Conservation (phyloP, 2,888 invertebrate species). For the Chalcosyrphus nemorum region DNA sequence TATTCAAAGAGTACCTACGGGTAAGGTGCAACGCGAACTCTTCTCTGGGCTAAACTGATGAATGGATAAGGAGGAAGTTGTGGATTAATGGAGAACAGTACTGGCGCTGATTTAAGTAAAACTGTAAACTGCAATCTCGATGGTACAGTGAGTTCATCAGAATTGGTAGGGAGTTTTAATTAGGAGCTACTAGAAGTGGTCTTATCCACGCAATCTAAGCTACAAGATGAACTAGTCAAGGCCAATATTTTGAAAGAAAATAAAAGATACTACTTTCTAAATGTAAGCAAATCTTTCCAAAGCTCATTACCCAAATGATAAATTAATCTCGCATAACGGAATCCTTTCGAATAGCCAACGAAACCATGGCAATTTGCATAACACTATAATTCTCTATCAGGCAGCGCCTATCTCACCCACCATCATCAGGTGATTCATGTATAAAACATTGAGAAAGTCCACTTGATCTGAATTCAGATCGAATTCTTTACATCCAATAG, state of each 20-base stretch:
- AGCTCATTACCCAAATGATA: too few relatives aligned
- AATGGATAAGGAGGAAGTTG: constrained; percentile 46
- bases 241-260: too few relatives aligned
- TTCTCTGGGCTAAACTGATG: constrained; percentile 35
- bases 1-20: background rate
- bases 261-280: too few relatives aligned
- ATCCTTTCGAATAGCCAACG: background rate
- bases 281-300: too few relatives aligned
- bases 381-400: constrained; percentile 8
- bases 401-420: constrained; percentile 57
- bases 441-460: constrained; percentile 63
- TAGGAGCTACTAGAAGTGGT: too few relatives aligned
- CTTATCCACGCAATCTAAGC: too few relatives aligned
- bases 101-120: constrained; percentile 25
- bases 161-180: background rate
- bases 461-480: constrained; percentile 51
- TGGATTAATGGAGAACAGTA: constrained; percentile 36
- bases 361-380: constrained; percentile 25
- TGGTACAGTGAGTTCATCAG: constrained; percentile 16
- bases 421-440: constrained; percentile 64
- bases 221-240: too few relatives aligned
- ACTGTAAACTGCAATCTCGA: constrained; percentile 55
- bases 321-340: background rate
- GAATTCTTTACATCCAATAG: constrained; percentile 38
- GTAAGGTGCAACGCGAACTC: constrained; percentile 56